Evolutionary conservation across 2,888 invertebrate species (phyloP).

Genomic region (Pogonocherus hispidulus): DNA sequence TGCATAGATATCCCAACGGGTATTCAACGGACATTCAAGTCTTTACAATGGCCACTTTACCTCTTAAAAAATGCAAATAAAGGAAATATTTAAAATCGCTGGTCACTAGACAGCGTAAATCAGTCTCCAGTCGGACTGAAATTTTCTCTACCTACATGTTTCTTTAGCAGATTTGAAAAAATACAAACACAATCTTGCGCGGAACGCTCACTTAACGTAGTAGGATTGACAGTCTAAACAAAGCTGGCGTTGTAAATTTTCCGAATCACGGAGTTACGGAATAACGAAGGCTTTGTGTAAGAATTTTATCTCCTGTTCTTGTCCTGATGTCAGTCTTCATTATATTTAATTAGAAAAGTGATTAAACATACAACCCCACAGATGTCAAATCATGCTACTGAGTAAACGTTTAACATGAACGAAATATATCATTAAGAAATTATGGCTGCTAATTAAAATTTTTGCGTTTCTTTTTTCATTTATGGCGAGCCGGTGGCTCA

Average conservation of each 20-base stretch:
- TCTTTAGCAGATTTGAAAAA: constrained; percentile 7
- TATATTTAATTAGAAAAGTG: background rate
- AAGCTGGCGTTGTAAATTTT: background rate
- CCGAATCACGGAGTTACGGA: too few relatives aligned
- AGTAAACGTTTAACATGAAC: too few relatives aligned
- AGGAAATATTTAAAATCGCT: constrained; percentile 22
- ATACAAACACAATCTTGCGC: too few relatives aligned
- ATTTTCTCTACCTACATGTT: background rate
- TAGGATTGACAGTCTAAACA: background rate
- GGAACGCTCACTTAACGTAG: background rate
- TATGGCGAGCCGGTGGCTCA: too few relatives aligned
- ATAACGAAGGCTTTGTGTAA: background rate
- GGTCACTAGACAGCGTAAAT: constrained; percentile 8
- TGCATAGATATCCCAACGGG: constrained; percentile 9
- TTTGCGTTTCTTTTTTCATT: too few relatives aligned
- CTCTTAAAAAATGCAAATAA: constrained; percentile 40
- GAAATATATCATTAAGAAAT: too few relatives aligned
- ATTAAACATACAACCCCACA: too few relatives aligned
- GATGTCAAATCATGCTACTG: too few relatives aligned
- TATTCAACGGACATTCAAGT: constrained; percentile 1
- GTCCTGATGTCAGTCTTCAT: background rate
- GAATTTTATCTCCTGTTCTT: background rate
- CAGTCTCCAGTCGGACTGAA: background rate
- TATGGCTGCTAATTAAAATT: too few relatives aligned
- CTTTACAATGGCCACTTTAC: constrained; percentile 36